phyloP scores from a whole-genome alignment of 2,113 vertebrate genomes.

The Antennarius striatus region DNA sequence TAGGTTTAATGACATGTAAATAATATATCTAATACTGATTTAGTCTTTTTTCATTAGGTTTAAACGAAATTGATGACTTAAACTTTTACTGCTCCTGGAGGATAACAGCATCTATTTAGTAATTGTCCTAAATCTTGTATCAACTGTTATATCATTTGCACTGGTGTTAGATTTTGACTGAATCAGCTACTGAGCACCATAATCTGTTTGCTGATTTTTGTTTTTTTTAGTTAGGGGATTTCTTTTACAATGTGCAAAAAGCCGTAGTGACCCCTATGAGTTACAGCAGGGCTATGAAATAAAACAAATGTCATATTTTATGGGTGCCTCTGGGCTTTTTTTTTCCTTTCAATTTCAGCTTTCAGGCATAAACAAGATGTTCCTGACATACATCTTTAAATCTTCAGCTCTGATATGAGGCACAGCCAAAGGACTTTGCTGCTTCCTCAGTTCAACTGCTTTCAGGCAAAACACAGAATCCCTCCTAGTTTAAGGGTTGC shows the following conservation, averaged over 20 bases:
- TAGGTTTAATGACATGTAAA: slow-evolving; percentile 43
- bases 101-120: no score
- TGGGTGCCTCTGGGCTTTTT: slow-evolving; percentile 8
- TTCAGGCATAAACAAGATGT: slow-evolving; percentile 12
- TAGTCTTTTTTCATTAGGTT: slow-evolving; percentile 6
- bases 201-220: not conserved
- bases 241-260: slow-evolving; percentile 6
- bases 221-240: not conserved
- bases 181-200: slow-evolving; percentile 1
- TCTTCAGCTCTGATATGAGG: slow-evolving; percentile 15
- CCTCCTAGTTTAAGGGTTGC: not conserved
- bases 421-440: slow-evolving; percentile 1
- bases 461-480: slow-evolving; percentile 13
- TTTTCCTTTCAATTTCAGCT: slow-evolving; percentile 21
- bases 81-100: not conserved
- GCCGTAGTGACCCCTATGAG: slow-evolving; percentile 13
- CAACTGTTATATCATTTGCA: not conserved
- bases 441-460: slow-evolving; percentile 5
- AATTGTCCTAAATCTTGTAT: slow-evolving; percentile 1
- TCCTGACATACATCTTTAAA: slow-evolving; percentile 16
- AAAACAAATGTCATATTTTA: slow-evolving; percentile 3
- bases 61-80: slow-evolving; percentile 26
- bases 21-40: not conserved
- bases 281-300: slow-evolving; percentile 16
- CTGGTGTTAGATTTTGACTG: slow-evolving; percentile 4